Base-by-base conservation (phyloP, 2,888 invertebrate species). In the Ornithoptera alexandrae region DNA sequence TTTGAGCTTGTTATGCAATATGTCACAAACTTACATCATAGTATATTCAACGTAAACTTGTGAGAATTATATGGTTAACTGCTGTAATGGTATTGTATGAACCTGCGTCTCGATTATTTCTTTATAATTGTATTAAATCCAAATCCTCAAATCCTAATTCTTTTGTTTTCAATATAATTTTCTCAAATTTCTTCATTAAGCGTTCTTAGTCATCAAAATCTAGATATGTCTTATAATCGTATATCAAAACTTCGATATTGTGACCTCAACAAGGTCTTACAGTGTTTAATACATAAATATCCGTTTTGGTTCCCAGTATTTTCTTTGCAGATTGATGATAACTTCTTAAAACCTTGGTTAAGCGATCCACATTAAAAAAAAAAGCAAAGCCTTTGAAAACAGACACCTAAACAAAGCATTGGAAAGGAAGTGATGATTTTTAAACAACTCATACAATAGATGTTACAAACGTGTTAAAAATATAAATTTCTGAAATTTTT, bases 391-490 rank as follows among this genome's bases (percentile, higher is more conserved):
- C 10, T 36, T 65, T 60, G 39, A 61, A 56, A 42, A 60, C 59
- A 60, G 59, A 65, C 59, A 68, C 65, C 64, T 69, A 65, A 59
- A 65, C 22, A 46, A 69, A 69, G 69, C 69, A 62, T 61, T 57
- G 53, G 24, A 56, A 46, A 62, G 60, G 42, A 65, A 69, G 57
- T 57, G 22, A 30, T 50, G 20, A 58, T 63, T 58, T 39, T 67
- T 62, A 60, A 69, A 69, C 39, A 65, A 62, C n/a, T 36, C 63
- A 62, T 17, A 58, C 18, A 57, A 50, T 15, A 65, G 42, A 46
- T 24, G 30, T 57, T 30, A 62, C 30, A 69, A 56, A 65, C 18
- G 30, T 36, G 63, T 63, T 63, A 62, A 22, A 65, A 39, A 65
- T 8, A 24, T 46, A 56, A 65, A 69, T 39, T 46, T 46, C 24